phyloP scores from a whole-genome alignment of 2,888 invertebrate species.

The Catocala sponsa region DNA sequence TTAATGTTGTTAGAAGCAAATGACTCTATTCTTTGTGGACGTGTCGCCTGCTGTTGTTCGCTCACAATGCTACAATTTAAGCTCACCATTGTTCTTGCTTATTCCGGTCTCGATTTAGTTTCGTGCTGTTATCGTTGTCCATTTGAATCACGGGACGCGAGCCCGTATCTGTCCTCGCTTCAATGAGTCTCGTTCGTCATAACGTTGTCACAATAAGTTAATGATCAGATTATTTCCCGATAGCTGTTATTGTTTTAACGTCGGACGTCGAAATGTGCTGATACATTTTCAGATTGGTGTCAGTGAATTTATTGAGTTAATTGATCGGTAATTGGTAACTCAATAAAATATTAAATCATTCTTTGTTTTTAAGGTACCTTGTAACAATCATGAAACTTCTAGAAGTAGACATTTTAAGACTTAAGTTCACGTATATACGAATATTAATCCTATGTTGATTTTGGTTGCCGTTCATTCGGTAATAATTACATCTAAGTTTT shows the following conservation, averaged over 20 bases:
- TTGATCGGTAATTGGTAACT: background rate
- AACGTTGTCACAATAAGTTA: conserved; percentile 45
- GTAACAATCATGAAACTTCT: too few species aligned
- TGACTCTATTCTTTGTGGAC: conserved; percentile 84
- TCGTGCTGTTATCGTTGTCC: conserved; percentile 78
- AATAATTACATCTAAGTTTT: too few species aligned
- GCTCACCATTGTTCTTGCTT: conserved; percentile 80
- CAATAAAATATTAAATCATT: too few species aligned
- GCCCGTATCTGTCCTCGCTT: conserved; percentile 55
- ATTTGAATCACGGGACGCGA: conserved; percentile 64
- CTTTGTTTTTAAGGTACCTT: too few species aligned
- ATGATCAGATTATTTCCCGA: conserved; percentile 45
- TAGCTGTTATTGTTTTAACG: conserved; percentile 42
- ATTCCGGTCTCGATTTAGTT: conserved; percentile 78
- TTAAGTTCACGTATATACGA: too few species aligned
- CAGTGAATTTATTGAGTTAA: background rate
- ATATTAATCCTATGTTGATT: too few species aligned
- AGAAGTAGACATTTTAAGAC: too few species aligned
- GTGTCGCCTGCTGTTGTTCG: conserved; percentile 66
- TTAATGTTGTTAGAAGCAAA: conserved; percentile 86
- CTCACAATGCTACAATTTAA: conserved; percentile 83
- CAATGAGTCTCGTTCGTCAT: conserved; percentile 52
- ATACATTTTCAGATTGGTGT: conserved; percentile 2
- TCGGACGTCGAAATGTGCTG: conserved; percentile 24
- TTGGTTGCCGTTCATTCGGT: too few species aligned